phyloP scores from a whole-genome alignment of 2,797 vertebrate genomes.

The Dallia pectoralis region DNA sequence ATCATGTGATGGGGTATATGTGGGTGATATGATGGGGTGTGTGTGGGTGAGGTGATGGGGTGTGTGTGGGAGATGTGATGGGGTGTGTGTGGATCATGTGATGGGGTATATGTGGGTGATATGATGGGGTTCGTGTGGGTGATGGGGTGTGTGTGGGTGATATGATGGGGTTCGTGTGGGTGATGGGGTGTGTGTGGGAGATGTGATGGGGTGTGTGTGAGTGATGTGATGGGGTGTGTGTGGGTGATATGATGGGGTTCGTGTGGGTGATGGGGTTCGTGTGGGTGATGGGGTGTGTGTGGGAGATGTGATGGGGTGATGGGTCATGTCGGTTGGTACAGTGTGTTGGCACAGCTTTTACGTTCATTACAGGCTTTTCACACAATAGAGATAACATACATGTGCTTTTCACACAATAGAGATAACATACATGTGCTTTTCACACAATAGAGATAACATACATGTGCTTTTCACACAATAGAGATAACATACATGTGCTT shows the following conservation, averaged over 20 bases:
- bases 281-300: neutral
- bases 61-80: neutral
- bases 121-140: neutral
- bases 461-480: neutral
- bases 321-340: neutral
- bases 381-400: no score
- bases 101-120: neutral
- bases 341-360: conserved; percentile 12
- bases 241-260: neutral
- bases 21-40: neutral
- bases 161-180: neutral
- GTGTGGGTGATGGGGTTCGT: neutral
- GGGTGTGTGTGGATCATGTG: neutral
- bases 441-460: neutral
- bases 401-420: no score
- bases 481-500: neutral
- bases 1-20: neutral
- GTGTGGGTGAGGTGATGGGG: neutral
- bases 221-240: neutral
- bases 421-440: neutral
- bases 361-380: conserved; percentile 13
- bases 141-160: neutral
- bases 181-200: neutral
- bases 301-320: neutral
- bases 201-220: no score